Evolutionary conservation across 2,888 invertebrate genomes (phyloP).

Genomic region (Drosophila prolongata): DNA sequence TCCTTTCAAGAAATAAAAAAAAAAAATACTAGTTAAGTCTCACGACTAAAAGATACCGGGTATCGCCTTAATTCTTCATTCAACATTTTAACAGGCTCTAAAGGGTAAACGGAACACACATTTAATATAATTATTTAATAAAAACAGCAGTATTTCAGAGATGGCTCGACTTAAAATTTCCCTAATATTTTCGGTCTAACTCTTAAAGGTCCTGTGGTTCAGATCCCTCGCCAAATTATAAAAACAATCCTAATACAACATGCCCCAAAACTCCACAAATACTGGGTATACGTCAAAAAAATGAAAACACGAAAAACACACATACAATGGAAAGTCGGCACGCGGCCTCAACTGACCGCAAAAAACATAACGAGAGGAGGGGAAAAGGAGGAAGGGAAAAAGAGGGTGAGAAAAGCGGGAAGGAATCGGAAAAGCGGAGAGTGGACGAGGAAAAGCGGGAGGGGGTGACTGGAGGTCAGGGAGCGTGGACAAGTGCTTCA

Average conservation of each 20-base stretch:
- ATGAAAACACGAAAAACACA: constrained; percentile 24
- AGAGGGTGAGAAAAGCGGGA: not conserved
- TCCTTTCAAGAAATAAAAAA: constrained; percentile 52
- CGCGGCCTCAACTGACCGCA: constrained; percentile 48
- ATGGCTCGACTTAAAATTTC: not conserved
- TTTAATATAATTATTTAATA: no score
- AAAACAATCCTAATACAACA: not conserved
- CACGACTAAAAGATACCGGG: constrained; percentile 10
- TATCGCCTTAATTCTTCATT: not conserved
- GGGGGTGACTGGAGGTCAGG: constrained; percentile 4
- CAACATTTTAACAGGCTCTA: not conserved
- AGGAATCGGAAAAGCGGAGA: not conserved
- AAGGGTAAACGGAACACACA: no score
- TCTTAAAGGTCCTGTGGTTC: not conserved
- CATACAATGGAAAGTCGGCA: constrained; percentile 37
- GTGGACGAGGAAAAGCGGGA: not conserved
- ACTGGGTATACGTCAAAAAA: constrained; percentile 14
- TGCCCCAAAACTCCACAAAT: not conserved
- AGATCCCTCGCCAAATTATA: not conserved
- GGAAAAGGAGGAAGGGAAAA: not conserved
- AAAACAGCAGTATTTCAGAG: no score
- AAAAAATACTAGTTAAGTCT: not conserved
- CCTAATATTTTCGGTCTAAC: not conserved
- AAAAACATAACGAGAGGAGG: constrained; percentile 39
- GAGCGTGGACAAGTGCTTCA: constrained; percentile 44